phyloP scores from a whole-genome alignment of 2,113 vertebrate species.

The Marmota monax region DNA sequence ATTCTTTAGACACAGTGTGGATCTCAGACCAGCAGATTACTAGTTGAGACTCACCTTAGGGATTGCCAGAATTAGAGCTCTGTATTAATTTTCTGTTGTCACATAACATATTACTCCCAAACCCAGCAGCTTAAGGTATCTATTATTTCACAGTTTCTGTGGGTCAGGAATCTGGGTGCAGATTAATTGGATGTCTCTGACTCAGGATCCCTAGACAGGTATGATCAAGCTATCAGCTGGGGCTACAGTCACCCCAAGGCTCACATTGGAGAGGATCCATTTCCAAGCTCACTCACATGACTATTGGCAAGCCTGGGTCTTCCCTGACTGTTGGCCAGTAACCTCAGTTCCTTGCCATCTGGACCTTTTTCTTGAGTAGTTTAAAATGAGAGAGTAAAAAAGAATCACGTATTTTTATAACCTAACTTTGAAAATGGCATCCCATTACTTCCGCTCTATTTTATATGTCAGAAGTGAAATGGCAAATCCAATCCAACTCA shows the following conservation, averaged over 20 bases:
- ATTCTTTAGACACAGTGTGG: not conserved
- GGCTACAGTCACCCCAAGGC: not conserved
- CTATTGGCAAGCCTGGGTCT: not conserved
- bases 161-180: not conserved
- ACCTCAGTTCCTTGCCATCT: not conserved
- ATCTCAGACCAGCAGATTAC: not conserved
- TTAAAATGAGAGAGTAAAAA: not conserved
- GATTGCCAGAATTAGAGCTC: not conserved
- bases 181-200: not conserved
- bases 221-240: not conserved
- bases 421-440: not conserved
- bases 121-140: not conserved
- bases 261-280: not conserved
- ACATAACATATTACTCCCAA: not conserved
- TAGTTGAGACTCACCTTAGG: not conserved
- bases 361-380: not conserved
- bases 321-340: not conserved
- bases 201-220: not conserved
- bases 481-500: not conserved
- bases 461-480: not conserved
- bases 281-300: not conserved
- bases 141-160: not conserved
- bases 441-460: not conserved
- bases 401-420: not conserved
- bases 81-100: not conserved